Conservation (phyloP, 1,140 invertebrate genomes). For the Paracyclopina nana region DNA sequence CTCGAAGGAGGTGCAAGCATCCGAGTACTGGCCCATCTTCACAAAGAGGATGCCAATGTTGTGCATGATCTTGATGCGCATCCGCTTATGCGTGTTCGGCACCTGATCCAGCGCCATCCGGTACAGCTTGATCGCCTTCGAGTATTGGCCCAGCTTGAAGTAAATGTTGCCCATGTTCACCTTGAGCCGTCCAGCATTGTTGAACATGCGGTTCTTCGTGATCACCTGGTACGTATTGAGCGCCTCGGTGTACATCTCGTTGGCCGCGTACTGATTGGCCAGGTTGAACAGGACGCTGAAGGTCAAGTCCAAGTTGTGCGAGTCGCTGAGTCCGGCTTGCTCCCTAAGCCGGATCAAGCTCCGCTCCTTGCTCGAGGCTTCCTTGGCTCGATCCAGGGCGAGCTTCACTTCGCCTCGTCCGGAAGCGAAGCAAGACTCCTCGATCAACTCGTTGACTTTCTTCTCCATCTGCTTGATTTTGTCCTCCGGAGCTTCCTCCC, state of each 20-base stretch:
- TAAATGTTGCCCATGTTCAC: slow-evolving; percentile 98
- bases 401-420: slow-evolving; percentile 37
- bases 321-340: slow-evolving; percentile 61
- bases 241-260: slow-evolving; percentile 86
- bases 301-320: slow-evolving; percentile 56
- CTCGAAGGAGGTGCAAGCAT: slow-evolving; percentile 88
- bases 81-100: slow-evolving; percentile 68
- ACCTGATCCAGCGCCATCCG: slow-evolving; percentile 91
- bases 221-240: slow-evolving; percentile 67
- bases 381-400: slow-evolving; percentile 79
- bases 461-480: slow-evolving; percentile 16
- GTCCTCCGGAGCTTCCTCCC: slow-evolving; percentile 40
- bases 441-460: slow-evolving; percentile 49
- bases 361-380: slow-evolving; percentile 77
- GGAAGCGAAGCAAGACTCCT: slow-evolving; percentile 50
- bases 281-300: slow-evolving; percentile 75
- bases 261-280: slow-evolving; percentile 73
- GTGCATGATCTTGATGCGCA: slow-evolving; percentile 73
- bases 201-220: slow-evolving; percentile 61
- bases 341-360: slow-evolving; percentile 72
- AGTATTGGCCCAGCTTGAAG: slow-evolving; percentile 63
- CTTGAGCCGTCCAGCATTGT: slow-evolving; percentile 71
- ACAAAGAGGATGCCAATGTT: slow-evolving; percentile 93
- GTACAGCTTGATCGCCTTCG: slow-evolving; percentile 77
- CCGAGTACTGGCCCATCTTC: slow-evolving; percentile 82